A percentile compares a stretch with the other conserved stretches of the same genome.
These are phyloP conservation scores for Phyllostomus discolor DNA, from an alignment of 2,113 vertebrate species.

Conservation along the genomic window DNA sequence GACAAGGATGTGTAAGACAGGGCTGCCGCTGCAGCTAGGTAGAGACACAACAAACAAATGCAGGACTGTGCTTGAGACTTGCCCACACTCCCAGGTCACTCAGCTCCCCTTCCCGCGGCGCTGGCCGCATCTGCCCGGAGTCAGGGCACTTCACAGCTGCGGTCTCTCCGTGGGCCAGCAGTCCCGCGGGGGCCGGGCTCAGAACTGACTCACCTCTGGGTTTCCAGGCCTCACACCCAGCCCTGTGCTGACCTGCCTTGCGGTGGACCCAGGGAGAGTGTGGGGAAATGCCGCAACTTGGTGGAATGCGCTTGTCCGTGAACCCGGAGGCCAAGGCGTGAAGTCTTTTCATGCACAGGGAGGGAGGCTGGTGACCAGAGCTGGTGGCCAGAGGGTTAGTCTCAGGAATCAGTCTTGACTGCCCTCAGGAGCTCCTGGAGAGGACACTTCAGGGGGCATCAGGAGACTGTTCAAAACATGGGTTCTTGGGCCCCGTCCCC, in stretches of 20 bases:
- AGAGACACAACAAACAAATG: background rate
- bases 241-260: background rate
- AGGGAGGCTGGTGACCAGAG: background rate
- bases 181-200: background rate
- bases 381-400: background rate
- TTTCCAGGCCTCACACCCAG: background rate
- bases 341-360: background rate
- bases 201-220: background rate
- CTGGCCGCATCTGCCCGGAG: rapidly evolving
- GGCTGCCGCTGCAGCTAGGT: background rate
- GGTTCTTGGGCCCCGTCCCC: background rate
- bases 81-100: background rate
- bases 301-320: background rate
- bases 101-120: background rate
- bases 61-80: background rate
- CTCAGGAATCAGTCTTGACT: background rate
- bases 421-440: background rate
- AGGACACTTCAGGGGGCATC: background rate
- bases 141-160: background rate
- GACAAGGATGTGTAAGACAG: background rate
- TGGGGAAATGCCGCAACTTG: background rate
- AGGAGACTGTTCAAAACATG: background rate
- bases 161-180: background rate
- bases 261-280: background rate
- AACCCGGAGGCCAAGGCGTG: background rate